These are phyloP conservation scores for Amphiprion ocellaris DNA, from an alignment of 2,113 vertebrate species.

Conservation along the genomic window DNA sequence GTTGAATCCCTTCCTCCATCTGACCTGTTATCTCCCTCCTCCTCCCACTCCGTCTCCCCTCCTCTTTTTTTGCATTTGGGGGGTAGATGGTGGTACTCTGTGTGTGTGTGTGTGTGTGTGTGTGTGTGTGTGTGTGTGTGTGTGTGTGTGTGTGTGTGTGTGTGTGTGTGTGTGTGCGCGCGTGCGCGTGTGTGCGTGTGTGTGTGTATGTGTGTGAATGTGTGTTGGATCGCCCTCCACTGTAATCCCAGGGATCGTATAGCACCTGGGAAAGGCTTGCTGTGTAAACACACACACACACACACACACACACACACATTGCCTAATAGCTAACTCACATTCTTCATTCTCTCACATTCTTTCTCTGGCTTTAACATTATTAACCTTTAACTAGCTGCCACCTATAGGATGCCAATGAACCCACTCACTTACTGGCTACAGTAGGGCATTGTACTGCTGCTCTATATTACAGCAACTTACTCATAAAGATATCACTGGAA, in stretches of 20 bases:
- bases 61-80: conserved; percentile 54
- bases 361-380: conserved; percentile 37
- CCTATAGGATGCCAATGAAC: conserved; percentile 7
- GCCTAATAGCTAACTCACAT: conserved; percentile 72
- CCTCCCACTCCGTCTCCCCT: conserved; percentile 42
- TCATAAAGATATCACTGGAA: neutral
- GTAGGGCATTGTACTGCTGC: neutral
- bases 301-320: conserved; percentile 73
- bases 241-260: conserved; percentile 78
- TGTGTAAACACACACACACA: conserved; percentile 78
- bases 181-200: no score
- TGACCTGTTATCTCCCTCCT: conserved; percentile 74
- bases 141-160: no score
- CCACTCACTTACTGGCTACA: neutral
- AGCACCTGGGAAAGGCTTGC: conserved; percentile 77
- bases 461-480: neutral
- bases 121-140: no score
- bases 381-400: conserved; percentile 59
- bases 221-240: conserved; percentile 58
- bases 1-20: conserved; percentile 73
- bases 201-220: conserved; percentile 2
- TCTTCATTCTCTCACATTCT: conserved; percentile 62
- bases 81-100: conserved; percentile 26
- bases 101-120: conserved; percentile 24
- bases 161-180: neutral